A percentile compares a stretch with the other conserved stretches of the same genome.
Evolutionary conservation across 2,113 vertebrate genomes (phyloP).

Genomic region (Actinemys pallida): DNA sequence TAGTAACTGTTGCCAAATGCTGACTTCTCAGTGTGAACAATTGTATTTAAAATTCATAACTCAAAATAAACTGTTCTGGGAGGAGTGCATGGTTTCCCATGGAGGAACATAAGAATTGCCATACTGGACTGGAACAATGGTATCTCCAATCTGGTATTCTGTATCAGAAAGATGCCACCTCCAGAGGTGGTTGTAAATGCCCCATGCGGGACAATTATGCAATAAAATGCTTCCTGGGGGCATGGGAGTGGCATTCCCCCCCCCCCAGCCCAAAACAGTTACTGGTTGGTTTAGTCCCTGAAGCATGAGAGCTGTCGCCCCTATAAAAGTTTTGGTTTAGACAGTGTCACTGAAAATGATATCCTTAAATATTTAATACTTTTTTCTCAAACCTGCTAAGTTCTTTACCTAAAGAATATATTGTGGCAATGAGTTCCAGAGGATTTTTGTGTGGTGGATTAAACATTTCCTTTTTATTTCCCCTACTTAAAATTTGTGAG

Average conservation of each 20-base stretch:
- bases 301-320: not conserved
- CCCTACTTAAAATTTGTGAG: not conserved
- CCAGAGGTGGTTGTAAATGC: not conserved
- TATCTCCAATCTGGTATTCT: not conserved
- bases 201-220: not conserved
- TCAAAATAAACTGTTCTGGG: not conserved
- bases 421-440: not conserved
- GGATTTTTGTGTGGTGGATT: not conserved
- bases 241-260: too few species aligned
- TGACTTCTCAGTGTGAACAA: not conserved
- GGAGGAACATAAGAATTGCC: not conserved
- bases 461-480: not conserved
- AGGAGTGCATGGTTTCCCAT: not conserved
- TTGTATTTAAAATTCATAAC: not conserved
- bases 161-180: not conserved
- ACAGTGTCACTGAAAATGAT: too few species aligned
- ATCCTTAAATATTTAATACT: not conserved
- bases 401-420: slow-evolving; percentile 7
- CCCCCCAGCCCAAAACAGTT: not conserved
- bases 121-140: not conserved
- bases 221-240: not conserved
- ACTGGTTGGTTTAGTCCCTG: not conserved
- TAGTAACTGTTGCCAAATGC: not conserved
- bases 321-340: not conserved
- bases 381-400: not conserved